Base-by-base conservation (phyloP, 2,113 vertebrate species). In the Desmodus rotundus region DNA sequence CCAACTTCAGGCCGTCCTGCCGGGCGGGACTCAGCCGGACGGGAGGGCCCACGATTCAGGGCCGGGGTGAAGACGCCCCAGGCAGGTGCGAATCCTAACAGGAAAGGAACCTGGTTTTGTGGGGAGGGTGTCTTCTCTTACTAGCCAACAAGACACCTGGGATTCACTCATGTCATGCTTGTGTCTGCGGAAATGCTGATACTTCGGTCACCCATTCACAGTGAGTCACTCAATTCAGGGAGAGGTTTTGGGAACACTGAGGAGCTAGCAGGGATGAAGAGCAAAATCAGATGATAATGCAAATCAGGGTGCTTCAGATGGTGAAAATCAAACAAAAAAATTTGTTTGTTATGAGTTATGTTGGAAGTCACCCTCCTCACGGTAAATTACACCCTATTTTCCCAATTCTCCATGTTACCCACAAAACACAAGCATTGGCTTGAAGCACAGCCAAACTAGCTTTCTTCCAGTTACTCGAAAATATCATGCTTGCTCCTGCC, bases 1-100 rank as follows among this genome's bases (percentile, higher is more conserved):
- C 67, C 19, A 26, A 6, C 0, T 1, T n/a, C 4, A 14, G 22
- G n/a, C 10, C 22, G 26, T 31, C 38, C 43, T 54, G 31, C 2
- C n/a, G 33, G 36, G 89, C 54, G 28, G 28, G 2, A 28, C 1
- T 5, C 19, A 77, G 38, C 12, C 41, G 5, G 41, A 58, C 15
- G 3, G 65, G 61, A n/a, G 1, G 17, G 45, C 5, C 16, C 16
- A 5, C 36, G 43, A 43, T 38, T 77, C 52, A 2, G 67, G 63
- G 26, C 26, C 33, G 47, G 31, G 77, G 38, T 11, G 24, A 77
- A 77, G 87, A 58, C 3, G 4, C 22, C 24, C 38, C 7, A 2
- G 16, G 70, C 8, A 68, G 14, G 43, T 67, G 16, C 5, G 63
- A 52, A 63, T 54, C 8, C 58, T 45, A 3, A 22, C 2, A 31